Evolutionary conservation across 2,113 vertebrate genomes (phyloP), one percentile per base, ranked within the genome.

Genomic region (Euleptes europaea): DNA sequence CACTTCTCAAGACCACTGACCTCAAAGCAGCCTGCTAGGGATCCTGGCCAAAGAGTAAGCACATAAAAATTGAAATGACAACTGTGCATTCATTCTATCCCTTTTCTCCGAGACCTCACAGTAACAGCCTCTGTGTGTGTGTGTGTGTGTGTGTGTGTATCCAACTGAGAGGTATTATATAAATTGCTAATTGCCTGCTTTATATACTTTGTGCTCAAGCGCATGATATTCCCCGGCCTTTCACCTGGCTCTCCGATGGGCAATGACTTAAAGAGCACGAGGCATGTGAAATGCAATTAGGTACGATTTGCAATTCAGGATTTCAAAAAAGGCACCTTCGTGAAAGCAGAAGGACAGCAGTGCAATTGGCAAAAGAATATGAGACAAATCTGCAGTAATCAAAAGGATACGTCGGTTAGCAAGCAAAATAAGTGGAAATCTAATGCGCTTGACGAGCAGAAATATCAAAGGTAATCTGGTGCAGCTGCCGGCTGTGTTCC

Each of bases 401-500:
- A 66, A 21, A 63, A 85, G 60, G 21, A 33, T 79, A 60, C 31
- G 19, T 74, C 81, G 83, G 86, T 78, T 54, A 84, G 87, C 67
- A 88, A 66, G 49, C 82, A 80, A 89, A 90, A 40, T 60, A 74
- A 86, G n/a, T 23, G 71, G 82, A 82, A 91, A 69, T 66, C 42
- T 78, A 87, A 86, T 8, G 1, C 76, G 67, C 84, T 44, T 69
- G 70, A 90, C 79, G 89, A 87, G 89, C 67, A 66, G 71, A 86
- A 88, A 91, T 84, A 86, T 54, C 31, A 42, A 76, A 80, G 73
- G 35, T 93, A 87, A 90, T 89, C 89, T 89, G 1, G 57, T 76
- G 85, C 84, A 86, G 66, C 80, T 60, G 75, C 77, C 85, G 78
- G 3, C 73, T 10, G 33, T 74, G 33, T 63, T 92, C 92, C 84